phyloP scores from a whole-genome alignment of 1,140 invertebrate species.

The Drosophila pruinosa region DNA sequence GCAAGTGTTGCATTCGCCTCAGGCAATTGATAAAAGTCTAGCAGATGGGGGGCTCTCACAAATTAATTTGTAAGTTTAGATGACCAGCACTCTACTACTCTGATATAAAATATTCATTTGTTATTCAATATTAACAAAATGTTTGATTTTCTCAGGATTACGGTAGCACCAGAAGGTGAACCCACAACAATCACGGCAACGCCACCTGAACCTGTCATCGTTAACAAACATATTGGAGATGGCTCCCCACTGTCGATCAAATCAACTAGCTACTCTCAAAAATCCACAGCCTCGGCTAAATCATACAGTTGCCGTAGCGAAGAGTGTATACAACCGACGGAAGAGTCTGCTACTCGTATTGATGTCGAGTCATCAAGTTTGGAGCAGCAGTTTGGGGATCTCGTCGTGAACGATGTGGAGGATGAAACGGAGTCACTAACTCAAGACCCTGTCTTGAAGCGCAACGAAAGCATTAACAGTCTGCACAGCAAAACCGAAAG shows the following conservation, averaged over 20 bases:
- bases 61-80: constrained; percentile 45
- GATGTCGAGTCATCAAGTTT: background rate
- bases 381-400: constrained; percentile 47
- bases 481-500: constrained; percentile 76
- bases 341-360: background rate
- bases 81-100: background rate
- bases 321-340: background rate
- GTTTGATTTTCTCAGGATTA: background rate
- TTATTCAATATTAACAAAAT: background rate
- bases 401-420: constrained; percentile 50
- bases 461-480: constrained; percentile 64
- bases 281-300: constrained; percentile 74
- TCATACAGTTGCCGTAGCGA: constrained; percentile 28
- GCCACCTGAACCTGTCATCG: background rate
- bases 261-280: constrained; percentile 73
- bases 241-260: constrained; percentile 64
- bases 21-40: constrained; percentile 20
- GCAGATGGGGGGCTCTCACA: background rate
- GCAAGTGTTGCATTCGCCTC: constrained; percentile 17
- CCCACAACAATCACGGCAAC: background rate
- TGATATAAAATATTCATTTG: background rate
- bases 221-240: background rate
- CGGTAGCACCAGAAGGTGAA: background rate
- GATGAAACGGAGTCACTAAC: constrained; percentile 26
- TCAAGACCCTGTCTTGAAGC: constrained; percentile 34